A percentile compares a stretch with the other conserved stretches of the same genome.
phyloP scores from a whole-genome alignment of 2,888 invertebrate genomes.

The Melinaea menophilus region DNA sequence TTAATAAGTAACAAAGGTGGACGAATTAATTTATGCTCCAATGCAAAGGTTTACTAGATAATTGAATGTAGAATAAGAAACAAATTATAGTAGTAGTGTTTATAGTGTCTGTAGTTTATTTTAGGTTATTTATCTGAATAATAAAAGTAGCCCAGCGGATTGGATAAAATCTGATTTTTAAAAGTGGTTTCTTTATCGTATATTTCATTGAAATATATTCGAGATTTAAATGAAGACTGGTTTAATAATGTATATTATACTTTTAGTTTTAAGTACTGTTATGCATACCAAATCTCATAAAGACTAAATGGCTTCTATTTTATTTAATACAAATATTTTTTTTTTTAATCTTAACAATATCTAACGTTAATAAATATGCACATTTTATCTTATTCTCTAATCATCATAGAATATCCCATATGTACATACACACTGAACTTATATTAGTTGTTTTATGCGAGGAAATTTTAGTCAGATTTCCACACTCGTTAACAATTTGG shows the following conservation, averaged over 20 bases:
- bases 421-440: not conserved
- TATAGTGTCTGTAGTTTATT: not conserved
- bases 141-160: not conserved
- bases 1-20: not conserved
- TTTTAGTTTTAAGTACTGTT: no score
- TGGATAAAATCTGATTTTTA: not conserved
- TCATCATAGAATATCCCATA: no score
- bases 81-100: no score
- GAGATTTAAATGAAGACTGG: no score
- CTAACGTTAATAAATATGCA: no score
- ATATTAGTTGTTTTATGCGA: constrained; percentile 18
- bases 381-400: no score
- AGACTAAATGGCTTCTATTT: no score
- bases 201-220: not conserved
- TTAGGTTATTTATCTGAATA: no score
- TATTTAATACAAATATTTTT: no score
- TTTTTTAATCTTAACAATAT: no score
- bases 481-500: constrained; percentile 47
- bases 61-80: not conserved
- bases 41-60: not conserved
- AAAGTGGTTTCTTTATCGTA: constrained; percentile 3
- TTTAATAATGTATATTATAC: no score
- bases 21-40: not conserved
- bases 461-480: constrained; percentile 21
- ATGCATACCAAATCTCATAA: no score